Conservation (phyloP, 2,888 invertebrate genomes). For the Tromatobia lineatoria region DNA sequence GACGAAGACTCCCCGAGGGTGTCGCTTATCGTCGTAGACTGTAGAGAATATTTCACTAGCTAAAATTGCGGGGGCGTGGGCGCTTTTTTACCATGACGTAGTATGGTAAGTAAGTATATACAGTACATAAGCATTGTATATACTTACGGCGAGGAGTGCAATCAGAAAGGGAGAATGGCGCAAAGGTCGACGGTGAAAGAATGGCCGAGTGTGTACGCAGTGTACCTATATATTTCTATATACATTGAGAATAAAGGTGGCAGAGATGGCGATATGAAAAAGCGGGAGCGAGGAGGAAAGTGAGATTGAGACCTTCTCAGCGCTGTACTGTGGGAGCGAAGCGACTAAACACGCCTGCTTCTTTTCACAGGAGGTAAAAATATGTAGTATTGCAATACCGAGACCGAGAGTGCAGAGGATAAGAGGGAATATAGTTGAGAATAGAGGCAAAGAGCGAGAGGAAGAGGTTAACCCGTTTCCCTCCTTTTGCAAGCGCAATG, state of each 20-base stretch:
- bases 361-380: slow-evolving; percentile 32
- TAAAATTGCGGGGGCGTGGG: slow-evolving; percentile 15
- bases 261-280: slow-evolving; percentile 31
- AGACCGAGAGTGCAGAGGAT: slow-evolving; percentile 26
- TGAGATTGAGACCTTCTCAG: slow-evolving; percentile 58
- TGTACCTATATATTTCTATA: not conserved
- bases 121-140: not conserved
- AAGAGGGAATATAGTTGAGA: slow-evolving; percentile 21
- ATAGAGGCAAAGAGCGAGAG: slow-evolving; percentile 6
- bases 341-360: slow-evolving; percentile 18
- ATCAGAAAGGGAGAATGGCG: slow-evolving; percentile 36
- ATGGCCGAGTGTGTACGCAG: slow-evolving; percentile 11
- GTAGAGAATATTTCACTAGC: slow-evolving; percentile 7
- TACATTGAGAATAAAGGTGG: slow-evolving; percentile 42
- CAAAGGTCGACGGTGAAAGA: slow-evolving; percentile 30
- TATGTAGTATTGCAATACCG: slow-evolving; percentile 19
- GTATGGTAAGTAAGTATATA: too few species aligned
- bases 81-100: slow-evolving; percentile 9
- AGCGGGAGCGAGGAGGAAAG: slow-evolving; percentile 47
- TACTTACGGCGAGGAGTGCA: slow-evolving; percentile 13
- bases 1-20: not conserved
- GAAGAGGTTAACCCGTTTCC: slow-evolving; percentile 50
- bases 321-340: slow-evolving; percentile 36
- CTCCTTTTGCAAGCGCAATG: slow-evolving; percentile 38
- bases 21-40: slow-evolving; percentile 15